Conservation (phyloP, 2,113 vertebrate species). For the Heterocephalus glaber region DNA sequence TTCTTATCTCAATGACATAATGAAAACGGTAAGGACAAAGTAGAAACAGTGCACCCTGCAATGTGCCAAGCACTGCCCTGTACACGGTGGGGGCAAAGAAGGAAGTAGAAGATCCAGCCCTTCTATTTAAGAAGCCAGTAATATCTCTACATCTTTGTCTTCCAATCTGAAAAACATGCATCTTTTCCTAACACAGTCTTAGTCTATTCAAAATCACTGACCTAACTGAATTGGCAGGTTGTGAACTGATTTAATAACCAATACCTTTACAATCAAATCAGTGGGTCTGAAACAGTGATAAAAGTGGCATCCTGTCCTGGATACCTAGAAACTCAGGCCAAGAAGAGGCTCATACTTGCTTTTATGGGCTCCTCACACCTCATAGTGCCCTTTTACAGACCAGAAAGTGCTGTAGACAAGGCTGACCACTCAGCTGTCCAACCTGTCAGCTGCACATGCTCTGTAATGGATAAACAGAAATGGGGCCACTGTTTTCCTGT, state of each 20-base stretch:
- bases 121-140: background rate
- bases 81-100: background rate
- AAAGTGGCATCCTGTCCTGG: slow-evolving; percentile 1
- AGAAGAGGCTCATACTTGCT: background rate
- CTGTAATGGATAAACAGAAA: background rate
- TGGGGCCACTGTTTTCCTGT: slow-evolving; percentile 22
- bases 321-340: slow-evolving; percentile 46
- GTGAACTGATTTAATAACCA: slow-evolving; percentile 57
- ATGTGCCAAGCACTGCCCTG: background rate
- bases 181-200: background rate
- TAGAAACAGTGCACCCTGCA: background rate
- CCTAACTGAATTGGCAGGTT: slow-evolving; percentile 40
- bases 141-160: background rate
- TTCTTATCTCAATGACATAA: background rate
- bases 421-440: background rate
- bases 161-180: slow-evolving; percentile 40
- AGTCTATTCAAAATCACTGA: slow-evolving; percentile 8
- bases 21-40: background rate
- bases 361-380: background rate
- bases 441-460: background rate
- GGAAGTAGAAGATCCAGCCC: background rate
- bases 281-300: background rate
- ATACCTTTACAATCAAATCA: slow-evolving; percentile 51
- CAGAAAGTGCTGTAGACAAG: background rate
- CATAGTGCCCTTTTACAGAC: background rate